phyloP scores from a whole-genome alignment of 92 coral and sea anemone genomes.

The Actinernus sp. region DNA sequence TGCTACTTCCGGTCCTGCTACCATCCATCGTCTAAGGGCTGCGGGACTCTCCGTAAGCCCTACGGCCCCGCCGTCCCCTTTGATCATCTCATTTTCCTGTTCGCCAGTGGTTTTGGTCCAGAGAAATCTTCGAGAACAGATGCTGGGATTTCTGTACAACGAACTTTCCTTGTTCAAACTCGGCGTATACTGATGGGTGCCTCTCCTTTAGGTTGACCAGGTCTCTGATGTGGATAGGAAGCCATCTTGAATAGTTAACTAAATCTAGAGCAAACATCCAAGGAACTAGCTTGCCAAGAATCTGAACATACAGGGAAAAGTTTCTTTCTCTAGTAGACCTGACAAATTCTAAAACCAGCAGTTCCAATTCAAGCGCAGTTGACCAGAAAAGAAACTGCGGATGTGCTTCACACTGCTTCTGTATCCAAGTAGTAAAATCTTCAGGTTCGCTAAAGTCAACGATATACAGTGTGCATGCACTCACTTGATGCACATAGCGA shows the following conservation, averaged over 20 bases:
- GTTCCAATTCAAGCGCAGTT: slow-evolving; percentile 24
- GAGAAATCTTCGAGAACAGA: slow-evolving; percentile 23
- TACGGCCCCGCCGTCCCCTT: too few species aligned
- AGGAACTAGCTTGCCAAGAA: slow-evolving; percentile 24
- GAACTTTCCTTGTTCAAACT: slow-evolving; percentile 33
- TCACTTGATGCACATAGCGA: slow-evolving; percentile 62
- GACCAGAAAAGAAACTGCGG: slow-evolving; percentile 57
- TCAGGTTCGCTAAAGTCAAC: neutral
- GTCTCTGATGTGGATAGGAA: slow-evolving; percentile 41
- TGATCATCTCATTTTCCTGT: slow-evolving; percentile 20
- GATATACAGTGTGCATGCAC: slow-evolving; percentile 45
- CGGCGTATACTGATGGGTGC: slow-evolving; percentile 18
- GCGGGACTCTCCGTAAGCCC: too few species aligned
- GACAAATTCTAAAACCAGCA: slow-evolving; percentile 14
- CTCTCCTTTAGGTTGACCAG: slow-evolving; percentile 19
- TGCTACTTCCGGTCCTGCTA: slow-evolving; percentile 41
- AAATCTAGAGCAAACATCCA: slow-evolving; percentile 58
- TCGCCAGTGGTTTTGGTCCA: slow-evolving; percentile 46
- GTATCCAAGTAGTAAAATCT: slow-evolving; percentile 17
- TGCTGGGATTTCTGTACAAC: slow-evolving; percentile 28
- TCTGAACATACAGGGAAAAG: slow-evolving; percentile 20
- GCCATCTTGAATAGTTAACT: slow-evolving; percentile 48
- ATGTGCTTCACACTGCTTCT: slow-evolving; percentile 4
- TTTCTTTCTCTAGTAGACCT: slow-evolving; percentile 40
- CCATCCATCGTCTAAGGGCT: slow-evolving; percentile 28